phyloP scores from a whole-genome alignment of 2,888 invertebrate species.

The Agrochola lychnidis region DNA sequence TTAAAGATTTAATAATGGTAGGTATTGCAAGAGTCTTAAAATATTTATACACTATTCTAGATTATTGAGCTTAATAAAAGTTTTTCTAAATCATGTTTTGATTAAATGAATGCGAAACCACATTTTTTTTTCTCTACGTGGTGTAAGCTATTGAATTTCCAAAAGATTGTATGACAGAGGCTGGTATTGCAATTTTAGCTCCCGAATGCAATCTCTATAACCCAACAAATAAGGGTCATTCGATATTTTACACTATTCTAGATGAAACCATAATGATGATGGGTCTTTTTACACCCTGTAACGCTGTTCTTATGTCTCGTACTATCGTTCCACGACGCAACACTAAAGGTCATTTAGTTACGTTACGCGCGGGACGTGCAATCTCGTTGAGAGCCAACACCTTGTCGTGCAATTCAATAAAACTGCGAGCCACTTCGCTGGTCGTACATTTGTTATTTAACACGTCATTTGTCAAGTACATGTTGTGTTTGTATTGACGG shows the following conservation, averaged over 20 bases:
- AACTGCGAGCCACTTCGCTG: slow-evolving; percentile 62
- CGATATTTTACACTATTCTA: background rate
- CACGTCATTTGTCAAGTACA: slow-evolving; percentile 52
- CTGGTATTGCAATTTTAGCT: background rate
- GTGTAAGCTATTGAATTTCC: background rate
- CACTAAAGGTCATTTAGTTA: slow-evolving; percentile 49
- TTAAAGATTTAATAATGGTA: background rate
- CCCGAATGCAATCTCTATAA: background rate
- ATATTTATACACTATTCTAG: too few species aligned
- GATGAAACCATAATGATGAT: background rate
- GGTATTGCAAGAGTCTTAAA: background rate
- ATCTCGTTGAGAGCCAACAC: slow-evolving; percentile 71
- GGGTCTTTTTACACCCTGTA: background rate
- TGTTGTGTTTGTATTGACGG: slow-evolving; percentile 32
- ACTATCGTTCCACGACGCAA: slow-evolving; percentile 32
- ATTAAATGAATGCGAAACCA: background rate
- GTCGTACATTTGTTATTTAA: slow-evolving; percentile 67
- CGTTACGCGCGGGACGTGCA: slow-evolving; percentile 58
- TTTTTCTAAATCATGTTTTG: background rate
- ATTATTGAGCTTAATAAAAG: too few species aligned
- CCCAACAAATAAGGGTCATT: background rate
- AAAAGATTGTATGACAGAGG: background rate
- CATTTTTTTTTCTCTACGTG: background rate
- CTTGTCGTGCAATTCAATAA: slow-evolving; percentile 63
- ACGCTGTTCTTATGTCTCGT: background rate